Percentiles rank a stretch among this genome's conserved stretches.
Evolutionary conservation across 2,888 invertebrate species (phyloP).

Genomic region (Lepidochrysops patricia): DNA sequence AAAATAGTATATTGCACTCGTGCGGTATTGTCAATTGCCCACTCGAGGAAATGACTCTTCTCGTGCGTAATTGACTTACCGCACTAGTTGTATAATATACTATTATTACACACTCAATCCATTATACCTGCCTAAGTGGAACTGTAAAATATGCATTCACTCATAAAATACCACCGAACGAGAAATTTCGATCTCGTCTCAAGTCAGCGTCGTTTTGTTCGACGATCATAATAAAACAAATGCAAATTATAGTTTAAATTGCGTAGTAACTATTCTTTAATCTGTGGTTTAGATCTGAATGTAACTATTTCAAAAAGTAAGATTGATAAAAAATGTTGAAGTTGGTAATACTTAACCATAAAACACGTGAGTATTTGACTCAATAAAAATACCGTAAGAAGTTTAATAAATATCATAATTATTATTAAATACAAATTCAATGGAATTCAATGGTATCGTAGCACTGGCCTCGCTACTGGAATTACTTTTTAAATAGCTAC

Average conservation of each 20-base stretch:
- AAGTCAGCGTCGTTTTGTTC: neutral
- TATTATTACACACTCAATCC: too few relatives aligned
- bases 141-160: neutral
- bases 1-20: too few relatives aligned
- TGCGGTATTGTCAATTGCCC: too few relatives aligned
- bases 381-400: neutral
- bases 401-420: neutral
- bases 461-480: neutral
- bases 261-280: too few relatives aligned
- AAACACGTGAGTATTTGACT: neutral
- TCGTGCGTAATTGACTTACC: too few relatives aligned
- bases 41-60: too few relatives aligned
- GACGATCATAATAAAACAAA: neutral
- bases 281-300: too few relatives aligned
- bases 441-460: too few relatives aligned
- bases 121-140: neutral
- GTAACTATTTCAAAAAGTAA: neutral
- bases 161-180: neutral
- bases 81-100: too few relatives aligned
- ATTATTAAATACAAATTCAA: neutral
- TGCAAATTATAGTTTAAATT: neutral
- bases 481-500: neutral
- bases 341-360: too few relatives aligned
- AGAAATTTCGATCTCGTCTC: neutral
- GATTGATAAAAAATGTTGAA: neutral